Evolutionary conservation across 2,797 vertebrate species (phyloP).

Genomic region (Alosa sapidissima): DNA sequence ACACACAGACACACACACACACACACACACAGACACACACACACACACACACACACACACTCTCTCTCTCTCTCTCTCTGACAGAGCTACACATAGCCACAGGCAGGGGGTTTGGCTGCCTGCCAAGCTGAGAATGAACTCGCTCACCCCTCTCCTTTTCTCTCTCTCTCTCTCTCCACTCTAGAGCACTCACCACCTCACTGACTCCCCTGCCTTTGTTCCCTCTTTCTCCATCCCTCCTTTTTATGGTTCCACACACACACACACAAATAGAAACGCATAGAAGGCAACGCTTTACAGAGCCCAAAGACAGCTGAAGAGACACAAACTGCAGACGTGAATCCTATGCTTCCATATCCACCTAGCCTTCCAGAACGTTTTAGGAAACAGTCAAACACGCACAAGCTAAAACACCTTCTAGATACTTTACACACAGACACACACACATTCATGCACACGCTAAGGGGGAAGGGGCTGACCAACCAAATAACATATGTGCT

Average conservation of each 20-base stretch:
- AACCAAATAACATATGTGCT: neutral
- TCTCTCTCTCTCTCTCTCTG: slow-evolving; percentile 66
- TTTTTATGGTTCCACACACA: slow-evolving; percentile 61
- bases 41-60: slow-evolving; percentile 33
- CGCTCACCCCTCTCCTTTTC: slow-evolving; percentile 66
- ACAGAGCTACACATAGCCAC: slow-evolving; percentile 52
- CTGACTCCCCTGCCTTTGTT: slow-evolving; percentile 29
- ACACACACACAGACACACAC: slow-evolving; percentile 72
- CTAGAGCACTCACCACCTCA: slow-evolving; percentile 33
- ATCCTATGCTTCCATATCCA: neutral
- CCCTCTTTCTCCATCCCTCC: slow-evolving; percentile 10
- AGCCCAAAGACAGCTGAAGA: too few species aligned
- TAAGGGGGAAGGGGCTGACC: neutral
- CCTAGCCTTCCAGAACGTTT: too few species aligned
- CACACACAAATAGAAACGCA: slow-evolving; percentile 56
- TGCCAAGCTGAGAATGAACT: slow-evolving; percentile 75
- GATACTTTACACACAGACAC: too few species aligned
- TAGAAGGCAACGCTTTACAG: slow-evolving; percentile 40
- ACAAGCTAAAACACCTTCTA: too few species aligned
- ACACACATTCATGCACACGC: too few species aligned
- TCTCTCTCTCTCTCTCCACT: slow-evolving; percentile 28
- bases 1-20: slow-evolving; percentile 68
- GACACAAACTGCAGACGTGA: neutral
- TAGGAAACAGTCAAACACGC: too few species aligned
- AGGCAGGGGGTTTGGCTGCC: slow-evolving; percentile 69